These are phyloP conservation scores for Agrochola macilenta DNA, from an alignment of 2,888 invertebrate genomes.

Conservation along the genomic window DNA sequence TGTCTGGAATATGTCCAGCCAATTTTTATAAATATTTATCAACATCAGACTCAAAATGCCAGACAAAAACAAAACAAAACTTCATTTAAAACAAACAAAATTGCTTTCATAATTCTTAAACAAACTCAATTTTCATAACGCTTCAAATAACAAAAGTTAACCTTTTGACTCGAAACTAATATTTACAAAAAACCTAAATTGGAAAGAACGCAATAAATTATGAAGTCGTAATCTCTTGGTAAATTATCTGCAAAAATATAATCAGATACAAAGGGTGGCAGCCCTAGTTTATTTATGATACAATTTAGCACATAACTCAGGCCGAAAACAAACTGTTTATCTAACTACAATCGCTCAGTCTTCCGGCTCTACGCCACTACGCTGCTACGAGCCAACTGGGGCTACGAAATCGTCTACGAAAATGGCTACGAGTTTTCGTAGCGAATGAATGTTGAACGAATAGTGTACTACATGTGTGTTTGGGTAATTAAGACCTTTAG, in stretches of 20 bases:
- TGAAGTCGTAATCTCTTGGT: conserved; percentile 52
- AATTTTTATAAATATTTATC: conserved; percentile 1
- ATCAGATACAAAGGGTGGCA: conserved; percentile 63
- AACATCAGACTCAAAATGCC: conserved; percentile 12
- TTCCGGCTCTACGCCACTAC: conserved; percentile 64
- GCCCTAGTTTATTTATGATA: conserved; percentile 66
- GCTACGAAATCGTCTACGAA: conserved; percentile 59
- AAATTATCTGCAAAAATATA: conserved; percentile 65
- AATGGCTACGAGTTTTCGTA: conserved; percentile 42
- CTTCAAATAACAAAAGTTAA: conserved; percentile 29
- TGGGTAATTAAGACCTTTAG: conserved; percentile 2
- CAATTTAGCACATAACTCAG: conserved; percentile 71
- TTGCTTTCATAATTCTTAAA: conserved; percentile 25
- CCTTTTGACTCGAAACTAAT: conserved; percentile 48
- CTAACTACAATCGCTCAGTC: conserved; percentile 71
- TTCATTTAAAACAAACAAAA: conserved; percentile 19
- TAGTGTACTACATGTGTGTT: neutral
- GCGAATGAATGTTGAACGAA: conserved; percentile 7
- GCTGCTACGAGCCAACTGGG: conserved; percentile 52
- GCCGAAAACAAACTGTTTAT: conserved; percentile 74
- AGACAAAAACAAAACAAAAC: conserved; percentile 28
- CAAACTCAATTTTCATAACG: conserved; percentile 40
- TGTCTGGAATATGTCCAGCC: too few species aligned
- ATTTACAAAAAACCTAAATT: conserved; percentile 49
- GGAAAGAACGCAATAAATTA: conserved; percentile 57